Evolutionary conservation across 1,140 invertebrate species (phyloP), one percentile per base, ranked within the genome.

Genomic region (Elymnias hypermnestra): DNA sequence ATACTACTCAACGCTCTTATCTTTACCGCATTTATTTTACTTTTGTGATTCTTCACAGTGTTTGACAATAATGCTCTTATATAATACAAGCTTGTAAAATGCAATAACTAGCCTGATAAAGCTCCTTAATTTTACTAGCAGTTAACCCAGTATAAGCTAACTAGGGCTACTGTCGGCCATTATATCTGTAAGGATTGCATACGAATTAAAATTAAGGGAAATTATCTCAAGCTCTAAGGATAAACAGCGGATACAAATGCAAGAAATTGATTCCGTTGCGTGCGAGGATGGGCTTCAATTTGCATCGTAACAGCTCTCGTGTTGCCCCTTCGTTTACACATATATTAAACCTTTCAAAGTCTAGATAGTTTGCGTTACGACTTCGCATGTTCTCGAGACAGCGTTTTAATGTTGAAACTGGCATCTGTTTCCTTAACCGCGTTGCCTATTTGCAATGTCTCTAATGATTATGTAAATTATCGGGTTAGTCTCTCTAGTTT

Each of bases 161-260:
- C n/a, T n/a, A n/a, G n/a, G n/a, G n/a, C n/a, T n/a, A n/a, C n/a
- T n/a, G n/a, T n/a, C n/a, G n/a, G n/a, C n/a, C n/a, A n/a, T n/a
- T n/a, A n/a, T n/a, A n/a, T n/a, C n/a, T n/a, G n/a, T n/a, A n/a
- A 22, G 21, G 2, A 25, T 25, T 25, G 9, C 23, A 25, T 8
- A 25, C 9, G 23, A n/a, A 3, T 29, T 9, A 7, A 29, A 29
- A 13, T 29, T 18, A 31, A 8, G 21, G 23, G 14, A 49, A 49
- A 35, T 49, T 21, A 40, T n/a, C 38, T 31, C 31, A 33, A 33
- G 40, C 38, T 36, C 28, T 23, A 40, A 22, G 38, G 46, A 49
- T 49, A 49, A 49, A 36, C 37, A 49, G 31, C 46, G 46, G 46
- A 49, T 38, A 38, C 22, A 12, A 42, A 49, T 41, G 46, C 46